Evolutionary conservation across 2,888 invertebrate species (phyloP).

Genomic region (Chymomyza procnemis): DNA sequence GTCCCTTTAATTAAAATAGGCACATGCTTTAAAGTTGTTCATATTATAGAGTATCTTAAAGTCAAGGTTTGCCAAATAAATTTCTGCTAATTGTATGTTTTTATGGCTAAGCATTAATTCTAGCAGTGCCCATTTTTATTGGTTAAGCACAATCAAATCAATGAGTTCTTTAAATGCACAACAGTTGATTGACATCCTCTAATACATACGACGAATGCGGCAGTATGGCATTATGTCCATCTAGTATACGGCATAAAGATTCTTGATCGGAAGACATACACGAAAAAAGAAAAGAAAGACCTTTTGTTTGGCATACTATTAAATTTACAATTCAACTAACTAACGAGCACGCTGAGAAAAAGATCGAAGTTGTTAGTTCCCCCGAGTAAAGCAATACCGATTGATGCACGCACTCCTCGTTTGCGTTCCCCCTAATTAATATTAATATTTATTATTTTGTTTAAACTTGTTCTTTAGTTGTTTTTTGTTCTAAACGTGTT

Average conservation of each 20-base stretch:
- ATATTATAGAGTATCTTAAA: background rate
- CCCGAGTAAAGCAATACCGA: conserved; percentile 1
- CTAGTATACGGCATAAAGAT: conserved; percentile 25
- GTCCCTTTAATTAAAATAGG: no score
- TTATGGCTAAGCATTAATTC: conserved; percentile 51
- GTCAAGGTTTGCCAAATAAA: background rate
- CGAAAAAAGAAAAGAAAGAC: background rate
- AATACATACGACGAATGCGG: background rate
- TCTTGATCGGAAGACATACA: conserved; percentile 18
- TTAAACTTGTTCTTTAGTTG: conserved; percentile 32
- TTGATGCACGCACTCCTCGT: conserved; percentile 31
- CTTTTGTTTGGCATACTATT: background rate
- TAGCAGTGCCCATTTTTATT: conserved; percentile 63
- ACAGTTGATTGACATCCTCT: background rate
- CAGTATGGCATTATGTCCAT: background rate
- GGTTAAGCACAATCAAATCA: background rate
- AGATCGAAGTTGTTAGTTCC: background rate
- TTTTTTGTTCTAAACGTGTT: conserved; percentile 68
- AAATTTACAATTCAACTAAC: conserved; percentile 26
- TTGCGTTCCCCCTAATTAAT: conserved; percentile 71
- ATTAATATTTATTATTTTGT: conserved; percentile 56
- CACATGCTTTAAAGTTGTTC: no score
- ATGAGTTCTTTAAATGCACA: conserved; percentile 37
- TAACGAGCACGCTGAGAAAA: conserved; percentile 19
- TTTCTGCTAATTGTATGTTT: background rate